Conservation (phyloP, 2,797 vertebrate species). For the Coendou prehensilis region DNA sequence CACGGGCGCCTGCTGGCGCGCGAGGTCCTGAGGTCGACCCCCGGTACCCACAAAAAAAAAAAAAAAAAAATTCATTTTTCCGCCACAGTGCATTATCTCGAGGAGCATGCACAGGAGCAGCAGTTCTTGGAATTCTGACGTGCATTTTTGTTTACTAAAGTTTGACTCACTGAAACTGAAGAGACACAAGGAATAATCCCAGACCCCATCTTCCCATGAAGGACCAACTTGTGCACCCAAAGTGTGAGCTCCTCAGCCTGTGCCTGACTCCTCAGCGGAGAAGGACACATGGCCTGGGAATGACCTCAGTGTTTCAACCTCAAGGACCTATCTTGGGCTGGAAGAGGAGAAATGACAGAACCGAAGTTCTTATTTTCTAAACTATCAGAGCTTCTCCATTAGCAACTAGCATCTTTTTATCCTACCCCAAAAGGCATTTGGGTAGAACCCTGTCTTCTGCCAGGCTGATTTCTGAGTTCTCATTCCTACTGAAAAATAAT, state of each 20-base stretch:
- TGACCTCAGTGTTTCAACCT: neutral
- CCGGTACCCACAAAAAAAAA: no score
- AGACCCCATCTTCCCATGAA: neutral
- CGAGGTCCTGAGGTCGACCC: no score
- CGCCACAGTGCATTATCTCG: constrained; percentile 53
- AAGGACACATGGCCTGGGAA: neutral
- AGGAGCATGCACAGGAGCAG: neutral
- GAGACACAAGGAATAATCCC: neutral
- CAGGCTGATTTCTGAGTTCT: constrained; percentile 17
- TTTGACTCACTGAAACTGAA: neutral
- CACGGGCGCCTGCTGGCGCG: no score
- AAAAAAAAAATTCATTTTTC: constrained; percentile 51
- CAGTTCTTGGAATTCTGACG: constrained; percentile 1
- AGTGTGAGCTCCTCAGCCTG: neutral
- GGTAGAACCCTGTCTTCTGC: neutral
- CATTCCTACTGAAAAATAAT: constrained; percentile 40
- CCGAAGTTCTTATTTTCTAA: neutral
- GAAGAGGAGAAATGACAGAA: constrained; percentile 12
- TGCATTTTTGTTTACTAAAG: constrained; percentile 46
- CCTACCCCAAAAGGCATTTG: constrained; percentile 1
- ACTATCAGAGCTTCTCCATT: constrained; percentile 47
- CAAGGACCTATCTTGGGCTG: neutral
- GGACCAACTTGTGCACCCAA: neutral
- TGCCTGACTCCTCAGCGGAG: neutral
- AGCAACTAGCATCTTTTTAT: constrained; percentile 24